A percentile compares a stretch with the other conserved stretches of the same genome.
phyloP scores from a whole-genome alignment of 2,797 vertebrate species.

The Pangasius mekongensis region DNA sequence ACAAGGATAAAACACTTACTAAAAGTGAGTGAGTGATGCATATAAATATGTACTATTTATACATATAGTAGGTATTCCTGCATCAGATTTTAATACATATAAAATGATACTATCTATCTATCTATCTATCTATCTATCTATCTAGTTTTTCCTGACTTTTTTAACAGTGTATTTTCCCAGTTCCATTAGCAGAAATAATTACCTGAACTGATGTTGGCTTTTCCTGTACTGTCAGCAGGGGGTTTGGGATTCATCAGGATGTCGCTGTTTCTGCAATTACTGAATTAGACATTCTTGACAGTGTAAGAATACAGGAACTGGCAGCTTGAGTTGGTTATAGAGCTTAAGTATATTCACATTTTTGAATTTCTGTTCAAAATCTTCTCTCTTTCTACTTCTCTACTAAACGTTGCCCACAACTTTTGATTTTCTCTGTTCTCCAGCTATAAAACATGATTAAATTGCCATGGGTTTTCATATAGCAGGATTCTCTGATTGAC shows the following conservation, averaged over 20 bases:
- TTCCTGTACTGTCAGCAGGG: conserved; percentile 1
- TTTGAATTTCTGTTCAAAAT: too few species aligned
- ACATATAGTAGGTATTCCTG: neutral
- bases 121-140: neutral
- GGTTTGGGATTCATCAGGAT: neutral
- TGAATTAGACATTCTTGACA: conserved; percentile 23
- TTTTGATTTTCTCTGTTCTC: neutral
- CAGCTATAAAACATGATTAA: neutral
- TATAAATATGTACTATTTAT: neutral
- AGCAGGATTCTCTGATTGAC: neutral
- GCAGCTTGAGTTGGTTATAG: conserved; percentile 1
- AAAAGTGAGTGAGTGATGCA: too few species aligned
- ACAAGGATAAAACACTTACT: neutral
- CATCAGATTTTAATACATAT: neutral
- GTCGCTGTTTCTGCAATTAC: conserved; percentile 37
- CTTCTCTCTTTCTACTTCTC: neutral
- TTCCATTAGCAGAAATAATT: neutral
- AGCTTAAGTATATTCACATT: conserved; percentile 1
- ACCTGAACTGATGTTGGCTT: neutral
- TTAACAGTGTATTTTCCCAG: neutral
- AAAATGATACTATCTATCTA: neutral
- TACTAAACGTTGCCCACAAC: neutral
- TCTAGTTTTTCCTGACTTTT: neutral
- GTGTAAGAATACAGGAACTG: conserved; percentile 6
- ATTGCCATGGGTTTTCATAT: neutral